phyloP scores from a whole-genome alignment of 2,113 vertebrate species.

The Alethe diademata region DNA sequence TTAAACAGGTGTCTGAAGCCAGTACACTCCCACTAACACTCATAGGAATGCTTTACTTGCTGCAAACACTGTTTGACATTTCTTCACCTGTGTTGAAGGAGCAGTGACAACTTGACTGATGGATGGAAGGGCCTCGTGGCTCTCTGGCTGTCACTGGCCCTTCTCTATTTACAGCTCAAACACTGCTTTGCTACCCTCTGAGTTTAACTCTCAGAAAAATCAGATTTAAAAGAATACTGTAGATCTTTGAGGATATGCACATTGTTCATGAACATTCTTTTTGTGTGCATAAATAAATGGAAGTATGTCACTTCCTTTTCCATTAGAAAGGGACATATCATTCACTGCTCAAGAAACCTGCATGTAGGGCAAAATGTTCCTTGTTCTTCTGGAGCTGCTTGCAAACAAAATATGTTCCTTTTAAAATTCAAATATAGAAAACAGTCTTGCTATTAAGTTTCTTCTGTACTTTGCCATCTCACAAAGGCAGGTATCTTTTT shows the following conservation, averaged over 20 bases:
- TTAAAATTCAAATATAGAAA: not conserved
- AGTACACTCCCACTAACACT: not conserved
- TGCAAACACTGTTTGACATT: slow-evolving; percentile 15
- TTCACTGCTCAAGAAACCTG: not conserved
- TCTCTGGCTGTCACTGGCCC: not conserved
- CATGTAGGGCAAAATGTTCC: not conserved
- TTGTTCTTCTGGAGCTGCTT: not conserved
- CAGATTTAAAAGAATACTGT: not conserved
- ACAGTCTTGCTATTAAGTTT: not conserved
- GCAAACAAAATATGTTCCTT: not conserved
- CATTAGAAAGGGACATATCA: not conserved
- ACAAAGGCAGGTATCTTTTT: not conserved
- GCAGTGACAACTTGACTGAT: not conserved
- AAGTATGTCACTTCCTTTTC: not conserved
- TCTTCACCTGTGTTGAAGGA: not conserved
- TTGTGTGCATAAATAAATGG: not conserved
- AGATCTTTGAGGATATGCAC: not conserved
- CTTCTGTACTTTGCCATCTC: not conserved
- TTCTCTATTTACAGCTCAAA: not conserved
- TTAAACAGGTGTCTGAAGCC: not conserved
- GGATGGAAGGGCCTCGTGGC: not conserved
- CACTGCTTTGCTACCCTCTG: not conserved
- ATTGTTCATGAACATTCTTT: not conserved
- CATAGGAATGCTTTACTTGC: not conserved
- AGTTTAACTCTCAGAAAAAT: not conserved